Evolutionary conservation across 2,113 vertebrate genomes (phyloP), one percentile per base, ranked within the genome.

Genomic region (Rhegmatorhina hoffmannsi): DNA sequence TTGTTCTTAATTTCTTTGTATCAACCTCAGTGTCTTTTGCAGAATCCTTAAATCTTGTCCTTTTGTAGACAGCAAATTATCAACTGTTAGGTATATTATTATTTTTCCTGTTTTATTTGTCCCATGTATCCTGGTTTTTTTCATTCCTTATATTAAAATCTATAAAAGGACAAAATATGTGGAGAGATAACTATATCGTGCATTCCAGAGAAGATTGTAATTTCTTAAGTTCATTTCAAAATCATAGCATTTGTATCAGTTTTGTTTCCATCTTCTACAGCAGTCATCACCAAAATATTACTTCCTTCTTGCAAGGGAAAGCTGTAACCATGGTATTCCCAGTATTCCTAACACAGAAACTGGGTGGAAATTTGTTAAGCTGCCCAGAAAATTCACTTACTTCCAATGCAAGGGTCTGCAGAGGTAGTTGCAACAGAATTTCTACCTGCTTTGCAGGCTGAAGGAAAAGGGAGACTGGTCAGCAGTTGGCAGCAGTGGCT

Each of bases 241-340:
- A 86, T 86, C 26, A 55, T 1, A 84, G 55, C 43, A 81, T 75
- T 94, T 72, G 29, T 34, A 95, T 90, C 79, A 84, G 67, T 85
- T 91, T 87, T 86, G 77, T 88, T 95, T 90, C 68, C 80, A 74
- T 84, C 60, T 80, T 60, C 26, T 34, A 33, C 9, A 90, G 50
- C 59, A 91, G 68, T 50, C 72, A 49, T 36, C 55, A 86, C 70
- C 75, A 94, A 94, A 93, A 94, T 60, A 82, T 19, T 78, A 67
- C 67, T 76, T 91, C 15, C 33, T 90, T 73, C 59, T 90, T 88
- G 47, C 47, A 70, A 84, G 47, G 17, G 56, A 95, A 91, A 94
- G 59, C 59, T 88, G 85, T 95, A 94, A 95, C 90, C 91, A 92
- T 90, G 81, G 87, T 56, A 77, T 77, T 95, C 34, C 70, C 38